Percentiles rank a stretch among this genome's conserved stretches.
phyloP scores from a whole-genome alignment of 2,888 invertebrate species.

The Cryptops parisi region DNA sequence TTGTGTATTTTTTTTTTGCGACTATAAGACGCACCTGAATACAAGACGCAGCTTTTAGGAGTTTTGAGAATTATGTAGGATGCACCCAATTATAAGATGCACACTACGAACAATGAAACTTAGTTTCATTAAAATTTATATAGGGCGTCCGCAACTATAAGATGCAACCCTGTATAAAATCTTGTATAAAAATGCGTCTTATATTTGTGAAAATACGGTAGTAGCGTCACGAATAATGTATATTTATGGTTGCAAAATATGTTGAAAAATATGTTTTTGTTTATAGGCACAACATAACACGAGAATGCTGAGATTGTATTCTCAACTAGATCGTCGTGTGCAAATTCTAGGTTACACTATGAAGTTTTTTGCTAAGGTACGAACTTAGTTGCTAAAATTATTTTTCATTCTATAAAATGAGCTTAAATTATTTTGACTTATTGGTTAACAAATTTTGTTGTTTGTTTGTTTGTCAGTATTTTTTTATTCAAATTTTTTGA shows the following conservation, averaged over 20 bases:
- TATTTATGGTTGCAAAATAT: neutral
- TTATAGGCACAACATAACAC: slow-evolving; percentile 41
- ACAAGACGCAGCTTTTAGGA: no score
- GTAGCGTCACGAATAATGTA: no score
- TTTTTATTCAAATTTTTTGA: neutral
- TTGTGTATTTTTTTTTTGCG: no score
- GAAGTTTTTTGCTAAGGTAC: slow-evolving; percentile 41
- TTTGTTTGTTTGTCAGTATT: neutral
- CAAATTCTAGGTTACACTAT: slow-evolving; percentile 37
- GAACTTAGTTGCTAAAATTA: neutral
- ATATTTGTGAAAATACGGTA: neutral
- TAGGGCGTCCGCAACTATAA: slow-evolving; percentile 36
- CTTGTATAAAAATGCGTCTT: neutral
- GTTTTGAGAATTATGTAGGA: no score
- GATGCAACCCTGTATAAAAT: neutral
- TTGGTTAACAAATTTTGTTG: no score
- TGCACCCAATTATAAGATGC: slow-evolving; percentile 48
- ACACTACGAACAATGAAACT: slow-evolving; percentile 30
- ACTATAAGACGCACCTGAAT: no score
- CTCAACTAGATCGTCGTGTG: slow-evolving; percentile 38
- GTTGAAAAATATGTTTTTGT: slow-evolving; percentile 4
- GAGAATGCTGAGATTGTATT: slow-evolving; percentile 36
- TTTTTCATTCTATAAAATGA: no score
- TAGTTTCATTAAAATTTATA: slow-evolving; percentile 44
- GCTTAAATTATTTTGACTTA: no score